These are phyloP conservation scores for Actenoides lindsayi DNA, from an alignment of 2,113 vertebrate species.

Conservation along the genomic window DNA sequence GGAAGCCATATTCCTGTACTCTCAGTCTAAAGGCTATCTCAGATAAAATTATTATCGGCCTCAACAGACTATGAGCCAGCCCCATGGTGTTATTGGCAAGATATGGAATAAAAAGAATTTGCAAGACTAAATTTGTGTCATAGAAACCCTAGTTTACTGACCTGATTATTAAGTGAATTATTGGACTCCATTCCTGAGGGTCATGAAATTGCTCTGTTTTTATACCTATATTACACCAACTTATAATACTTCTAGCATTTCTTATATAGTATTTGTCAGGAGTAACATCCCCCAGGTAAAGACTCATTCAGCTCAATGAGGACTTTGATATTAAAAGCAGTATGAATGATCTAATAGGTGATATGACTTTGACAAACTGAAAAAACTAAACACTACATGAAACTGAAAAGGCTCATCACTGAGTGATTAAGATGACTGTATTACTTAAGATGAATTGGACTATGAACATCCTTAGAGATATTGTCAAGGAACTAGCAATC, in stretches of 20 bases:
- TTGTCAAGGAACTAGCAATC: conserved; percentile 2
- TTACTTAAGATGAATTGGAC: background rate
- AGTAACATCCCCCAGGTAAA: background rate
- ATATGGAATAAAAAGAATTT: background rate
- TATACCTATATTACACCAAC: background rate
- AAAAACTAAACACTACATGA: background rate
- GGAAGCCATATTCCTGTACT: background rate
- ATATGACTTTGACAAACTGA: background rate
- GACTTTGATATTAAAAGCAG: conserved; percentile 4
- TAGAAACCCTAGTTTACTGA: background rate
- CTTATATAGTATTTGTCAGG: background rate
- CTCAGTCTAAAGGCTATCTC: background rate
- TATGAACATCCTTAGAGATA: background rate
- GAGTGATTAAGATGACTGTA: background rate
- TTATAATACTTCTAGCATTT: background rate
- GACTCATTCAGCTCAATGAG: background rate
- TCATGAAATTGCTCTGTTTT: background rate
- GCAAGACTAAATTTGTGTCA: background rate
- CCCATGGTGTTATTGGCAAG: background rate
- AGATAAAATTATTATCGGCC: background rate
- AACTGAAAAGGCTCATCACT: background rate
- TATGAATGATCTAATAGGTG: background rate
- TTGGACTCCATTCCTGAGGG: background rate
- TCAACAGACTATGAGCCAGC: background rate
- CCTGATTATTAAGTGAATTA: background rate